These are phyloP conservation scores for Lytechinus pictus DNA, from an alignment of 35 echinoderm and acorn worm genomes.

Conservation along the genomic window DNA sequence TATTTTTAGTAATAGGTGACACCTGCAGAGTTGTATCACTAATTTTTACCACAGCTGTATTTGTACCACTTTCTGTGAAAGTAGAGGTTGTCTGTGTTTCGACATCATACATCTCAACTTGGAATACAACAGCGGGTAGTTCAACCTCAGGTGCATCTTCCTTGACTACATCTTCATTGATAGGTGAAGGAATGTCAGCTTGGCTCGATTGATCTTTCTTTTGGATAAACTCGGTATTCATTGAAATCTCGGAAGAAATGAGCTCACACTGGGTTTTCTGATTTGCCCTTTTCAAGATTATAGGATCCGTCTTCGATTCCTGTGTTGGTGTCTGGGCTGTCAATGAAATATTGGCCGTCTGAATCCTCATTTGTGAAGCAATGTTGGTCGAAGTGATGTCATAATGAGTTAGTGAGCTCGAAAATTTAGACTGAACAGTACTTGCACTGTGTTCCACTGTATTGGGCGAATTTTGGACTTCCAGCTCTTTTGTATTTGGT, in stretches of 20 bases:
- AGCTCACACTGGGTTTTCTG: conserved; percentile 24
- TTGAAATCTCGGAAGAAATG: neutral
- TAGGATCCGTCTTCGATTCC: conserved; percentile 4
- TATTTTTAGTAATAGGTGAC: conserved; percentile 17
- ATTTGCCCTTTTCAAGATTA: neutral
- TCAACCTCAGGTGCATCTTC: neutral
- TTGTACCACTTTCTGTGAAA: conserved; percentile 17
- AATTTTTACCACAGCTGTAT: neutral
- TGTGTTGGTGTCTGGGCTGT: neutral
- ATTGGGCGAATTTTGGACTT: neutral
- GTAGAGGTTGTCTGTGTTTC: neutral
- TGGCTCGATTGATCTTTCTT: conserved; percentile 19
- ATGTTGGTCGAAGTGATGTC: neutral
- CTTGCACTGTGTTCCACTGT: neutral
- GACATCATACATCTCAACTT: neutral
- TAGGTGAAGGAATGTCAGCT: neutral
- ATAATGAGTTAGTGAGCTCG: neutral
- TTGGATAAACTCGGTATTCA: conserved; percentile 11
- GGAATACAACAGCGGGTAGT: conserved; percentile 4
- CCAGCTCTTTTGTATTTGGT: neutral
- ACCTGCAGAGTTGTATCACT: conserved; percentile 49
- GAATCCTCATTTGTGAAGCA: neutral
- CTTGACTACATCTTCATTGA: neutral
- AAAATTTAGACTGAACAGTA: neutral
- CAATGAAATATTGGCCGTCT: neutral